phyloP scores from a whole-genome alignment of 2,888 invertebrate species.

The Papilio protenor region DNA sequence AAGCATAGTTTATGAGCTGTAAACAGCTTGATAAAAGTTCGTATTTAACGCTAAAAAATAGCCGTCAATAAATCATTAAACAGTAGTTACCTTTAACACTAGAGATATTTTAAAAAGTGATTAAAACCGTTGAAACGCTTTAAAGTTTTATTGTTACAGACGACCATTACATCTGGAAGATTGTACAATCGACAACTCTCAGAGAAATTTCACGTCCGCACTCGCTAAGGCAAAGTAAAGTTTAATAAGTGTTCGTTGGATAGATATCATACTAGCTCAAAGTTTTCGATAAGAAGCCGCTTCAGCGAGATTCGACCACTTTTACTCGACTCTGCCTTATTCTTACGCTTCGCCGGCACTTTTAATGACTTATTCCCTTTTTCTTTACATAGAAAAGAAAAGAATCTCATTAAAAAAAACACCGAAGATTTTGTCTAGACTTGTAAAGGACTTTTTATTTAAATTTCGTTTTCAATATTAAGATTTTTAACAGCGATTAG shows the following conservation, averaged over 20 bases:
- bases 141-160: conserved; percentile 30
- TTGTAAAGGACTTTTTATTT: conserved; percentile 23
- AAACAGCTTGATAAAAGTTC: too few species aligned
- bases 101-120: background rate
- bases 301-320: conserved; percentile 72
- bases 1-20: too few species aligned
- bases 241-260: conserved; percentile 74
- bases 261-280: conserved; percentile 70
- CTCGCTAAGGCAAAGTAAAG: conserved; percentile 69
- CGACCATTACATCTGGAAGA: conserved; percentile 46
- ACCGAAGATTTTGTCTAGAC: conserved; percentile 51
- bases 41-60: background rate
- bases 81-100: background rate
- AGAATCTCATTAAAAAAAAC: conserved; percentile 63
- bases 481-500: background rate
- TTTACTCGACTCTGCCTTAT: conserved; percentile 66
- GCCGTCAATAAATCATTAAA: background rate
- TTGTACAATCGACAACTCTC: conserved; percentile 60
- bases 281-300: conserved; percentile 73
- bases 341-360: conserved; percentile 76
- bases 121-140: conserved; percentile 15
- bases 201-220: conserved; percentile 65
- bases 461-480: background rate
- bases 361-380: conserved; percentile 81
- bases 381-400: conserved; percentile 60